Conservation (phyloP, 2,797 vertebrate genomes). For the Cyprinella venusta region DNA sequence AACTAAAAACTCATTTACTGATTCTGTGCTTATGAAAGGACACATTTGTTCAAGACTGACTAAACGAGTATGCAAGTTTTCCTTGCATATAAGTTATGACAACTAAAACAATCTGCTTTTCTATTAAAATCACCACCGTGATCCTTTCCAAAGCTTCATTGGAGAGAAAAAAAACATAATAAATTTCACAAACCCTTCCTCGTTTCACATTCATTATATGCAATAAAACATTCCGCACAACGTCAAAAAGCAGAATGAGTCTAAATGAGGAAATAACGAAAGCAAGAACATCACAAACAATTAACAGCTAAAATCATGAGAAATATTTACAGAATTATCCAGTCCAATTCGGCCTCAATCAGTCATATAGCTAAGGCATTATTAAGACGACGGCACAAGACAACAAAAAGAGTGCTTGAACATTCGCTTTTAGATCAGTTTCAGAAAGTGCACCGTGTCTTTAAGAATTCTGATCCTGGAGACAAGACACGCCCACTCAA, state of each 20-base stretch:
- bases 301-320: neutral
- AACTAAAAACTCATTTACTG: too few species aligned
- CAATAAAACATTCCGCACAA: slow-evolving; percentile 9
- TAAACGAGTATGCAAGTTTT: neutral
- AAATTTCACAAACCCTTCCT: neutral
- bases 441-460: neutral
- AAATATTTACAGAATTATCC: neutral
- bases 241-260: neutral
- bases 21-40: neutral
- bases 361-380: neutral
- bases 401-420: neutral
- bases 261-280: neutral
- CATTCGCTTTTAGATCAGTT: neutral
- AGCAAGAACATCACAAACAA: neutral
- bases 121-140: neutral
- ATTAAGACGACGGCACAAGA: neutral
- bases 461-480: neutral
- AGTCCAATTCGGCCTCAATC: neutral
- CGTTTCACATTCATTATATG: neutral
- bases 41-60: neutral
- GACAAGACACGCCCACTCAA: slow-evolving; percentile 7
- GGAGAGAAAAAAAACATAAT: neutral
- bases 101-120: neutral
- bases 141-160: neutral
- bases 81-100: neutral